Conservation (phyloP, 2,888 invertebrate genomes). For the Hyposoter dolosus region DNA sequence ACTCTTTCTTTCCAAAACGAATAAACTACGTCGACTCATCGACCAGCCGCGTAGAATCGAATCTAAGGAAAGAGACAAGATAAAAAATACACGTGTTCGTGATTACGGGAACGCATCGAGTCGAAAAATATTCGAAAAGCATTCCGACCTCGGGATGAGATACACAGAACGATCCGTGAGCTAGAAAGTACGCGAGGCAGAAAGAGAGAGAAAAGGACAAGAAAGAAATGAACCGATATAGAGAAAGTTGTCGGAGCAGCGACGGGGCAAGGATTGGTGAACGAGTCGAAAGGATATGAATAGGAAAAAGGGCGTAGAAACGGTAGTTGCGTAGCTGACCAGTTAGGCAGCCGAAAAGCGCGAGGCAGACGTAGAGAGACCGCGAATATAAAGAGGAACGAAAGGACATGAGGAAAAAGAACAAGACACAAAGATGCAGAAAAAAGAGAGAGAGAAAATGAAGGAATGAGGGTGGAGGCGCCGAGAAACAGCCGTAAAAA, state of each 20-base stretch:
- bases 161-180: slow-evolving; percentile 5
- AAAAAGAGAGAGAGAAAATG: slow-evolving; percentile 36
- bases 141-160: slow-evolving; percentile 40
- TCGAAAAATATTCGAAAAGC: slow-evolving; percentile 51
- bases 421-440: slow-evolving; percentile 33
- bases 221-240: slow-evolving; percentile 4
- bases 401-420: slow-evolving; percentile 19
- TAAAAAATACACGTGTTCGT: not conserved
- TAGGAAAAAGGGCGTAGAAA: slow-evolving; percentile 71
- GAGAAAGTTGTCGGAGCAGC: not conserved
- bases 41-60: not conserved
- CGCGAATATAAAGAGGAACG: not conserved
- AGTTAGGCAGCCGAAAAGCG: slow-evolving; percentile 57
- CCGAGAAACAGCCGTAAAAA: slow-evolving; percentile 69
- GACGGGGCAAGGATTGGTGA: slow-evolving; percentile 7
- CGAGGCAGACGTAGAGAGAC: slow-evolving; percentile 41
- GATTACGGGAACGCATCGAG: slow-evolving; percentile 3
- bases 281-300: slow-evolving; percentile 48
- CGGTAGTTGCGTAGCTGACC: slow-evolving; percentile 63
- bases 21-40: not conserved
- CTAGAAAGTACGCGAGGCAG: not conserved
- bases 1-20: not conserved
- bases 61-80: not conserved
- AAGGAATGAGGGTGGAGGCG: slow-evolving; percentile 63
- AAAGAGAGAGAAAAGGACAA: not conserved